phyloP scores from a whole-genome alignment of 2,797 vertebrate species.

The Hydrophis major region DNA sequence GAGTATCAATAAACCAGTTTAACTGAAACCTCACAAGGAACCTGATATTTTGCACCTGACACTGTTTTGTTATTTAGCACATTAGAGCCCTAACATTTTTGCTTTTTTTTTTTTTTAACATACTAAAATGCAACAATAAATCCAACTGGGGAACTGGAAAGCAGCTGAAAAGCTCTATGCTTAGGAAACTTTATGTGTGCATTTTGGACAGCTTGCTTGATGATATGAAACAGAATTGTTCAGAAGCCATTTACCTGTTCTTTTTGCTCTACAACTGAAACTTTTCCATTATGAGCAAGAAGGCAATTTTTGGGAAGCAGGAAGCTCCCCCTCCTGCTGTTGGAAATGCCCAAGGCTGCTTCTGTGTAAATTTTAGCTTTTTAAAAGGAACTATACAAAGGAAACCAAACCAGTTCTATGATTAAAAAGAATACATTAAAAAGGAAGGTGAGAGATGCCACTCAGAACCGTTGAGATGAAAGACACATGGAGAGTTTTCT shows the following conservation, averaged over 20 bases:
- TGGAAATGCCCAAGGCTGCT: neutral
- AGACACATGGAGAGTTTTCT: conserved; percentile 6
- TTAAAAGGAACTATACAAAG: conserved; percentile 22
- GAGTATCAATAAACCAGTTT: neutral
- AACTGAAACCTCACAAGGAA: neutral
- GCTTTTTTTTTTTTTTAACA: neutral
- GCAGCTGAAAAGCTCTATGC: neutral
- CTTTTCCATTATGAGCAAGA: neutral
- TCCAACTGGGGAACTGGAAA: neutral
- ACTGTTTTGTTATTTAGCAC: neutral
- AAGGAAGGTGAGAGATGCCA: conserved; percentile 3
- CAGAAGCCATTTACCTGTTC: neutral
- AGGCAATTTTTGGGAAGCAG: conserved; percentile 10
- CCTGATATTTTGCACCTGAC: neutral
- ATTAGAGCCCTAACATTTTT: neutral
- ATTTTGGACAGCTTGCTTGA: neutral
- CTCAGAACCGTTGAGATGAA: conserved; percentile 7
- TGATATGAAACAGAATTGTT: neutral
- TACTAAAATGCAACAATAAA: neutral
- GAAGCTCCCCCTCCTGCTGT: neutral
- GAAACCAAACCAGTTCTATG: conserved; percentile 5
- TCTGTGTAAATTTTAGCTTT: conserved; percentile 2
- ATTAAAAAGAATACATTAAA: conserved; percentile 25
- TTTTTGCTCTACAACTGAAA: neutral
- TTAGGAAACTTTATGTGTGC: neutral